A percentile compares a stretch with the other conserved stretches of the same genome.
phyloP scores from a whole-genome alignment of 2,888 invertebrate genomes.

The Metellina segmentata region DNA sequence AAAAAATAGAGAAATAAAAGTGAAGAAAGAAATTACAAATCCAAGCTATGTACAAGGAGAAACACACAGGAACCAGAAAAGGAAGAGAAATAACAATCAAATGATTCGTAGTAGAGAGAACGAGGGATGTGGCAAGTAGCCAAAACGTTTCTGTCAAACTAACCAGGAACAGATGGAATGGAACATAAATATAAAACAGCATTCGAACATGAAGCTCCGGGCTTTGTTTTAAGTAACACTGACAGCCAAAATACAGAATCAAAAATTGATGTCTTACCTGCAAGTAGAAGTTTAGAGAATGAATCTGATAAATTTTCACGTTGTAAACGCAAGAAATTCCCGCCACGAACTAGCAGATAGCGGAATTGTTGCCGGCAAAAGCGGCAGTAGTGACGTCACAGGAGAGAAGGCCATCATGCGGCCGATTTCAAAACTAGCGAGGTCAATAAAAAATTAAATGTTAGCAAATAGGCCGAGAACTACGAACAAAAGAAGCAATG shows the following conservation, averaged over 20 bases:
- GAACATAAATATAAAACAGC: neutral
- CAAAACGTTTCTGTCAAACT: neutral
- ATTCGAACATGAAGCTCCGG: no score
- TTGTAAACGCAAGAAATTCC: slow-evolving; percentile 43
- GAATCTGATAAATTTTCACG: neutral
- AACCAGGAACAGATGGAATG: neutral
- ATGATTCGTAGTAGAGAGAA: neutral
- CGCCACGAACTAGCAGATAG: slow-evolving; percentile 39
- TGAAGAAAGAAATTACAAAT: no score
- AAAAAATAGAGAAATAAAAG: no score
- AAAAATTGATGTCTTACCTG: slow-evolving; percentile 18
- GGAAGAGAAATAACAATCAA: neutral
- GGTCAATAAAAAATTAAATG: slow-evolving; percentile 44
- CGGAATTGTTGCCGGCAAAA: slow-evolving; percentile 46
- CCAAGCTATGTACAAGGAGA: neutral
- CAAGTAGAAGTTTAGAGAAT: neutral
- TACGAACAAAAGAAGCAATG: slow-evolving; percentile 40
- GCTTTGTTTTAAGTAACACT: no score
- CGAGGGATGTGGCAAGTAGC: neutral
- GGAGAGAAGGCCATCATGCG: slow-evolving; percentile 57
- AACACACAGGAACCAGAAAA: neutral
- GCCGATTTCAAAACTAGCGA: slow-evolving; percentile 47
- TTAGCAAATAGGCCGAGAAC: slow-evolving; percentile 3
- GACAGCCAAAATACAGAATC: no score
- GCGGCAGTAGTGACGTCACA: slow-evolving; percentile 50